These are phyloP conservation scores for Salvelinus alpinus DNA, from an alignment of 2,113 vertebrate genomes.

Conservation along the genomic window DNA sequence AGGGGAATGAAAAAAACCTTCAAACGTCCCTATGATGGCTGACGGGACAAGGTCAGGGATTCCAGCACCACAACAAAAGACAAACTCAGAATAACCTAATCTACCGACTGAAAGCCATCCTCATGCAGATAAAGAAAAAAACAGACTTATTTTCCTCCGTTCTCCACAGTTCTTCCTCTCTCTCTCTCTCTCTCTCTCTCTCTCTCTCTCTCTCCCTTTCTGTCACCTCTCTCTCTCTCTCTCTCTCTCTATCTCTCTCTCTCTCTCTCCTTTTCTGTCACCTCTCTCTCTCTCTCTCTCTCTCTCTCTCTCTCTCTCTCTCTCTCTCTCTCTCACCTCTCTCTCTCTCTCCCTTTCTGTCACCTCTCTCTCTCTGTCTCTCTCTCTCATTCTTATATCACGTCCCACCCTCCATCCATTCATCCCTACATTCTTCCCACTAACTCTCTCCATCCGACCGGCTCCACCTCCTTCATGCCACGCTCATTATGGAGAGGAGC, in stretches of 20 bases:
- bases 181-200: conserved; percentile 1
- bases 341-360: background rate
- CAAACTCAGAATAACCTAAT: conserved; percentile 39
- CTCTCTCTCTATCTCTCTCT: too few relatives aligned
- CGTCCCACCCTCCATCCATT: conserved; percentile 4
- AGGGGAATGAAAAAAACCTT: conserved; percentile 23
- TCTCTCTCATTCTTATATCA: background rate
- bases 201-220: too few relatives aligned
- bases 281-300: too few relatives aligned
- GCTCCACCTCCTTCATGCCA: too few relatives aligned
- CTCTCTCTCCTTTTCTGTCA: too few relatives aligned
- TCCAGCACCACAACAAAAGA: conserved; percentile 35
- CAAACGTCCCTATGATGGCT: conserved; percentile 18
- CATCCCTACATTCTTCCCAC: background rate
- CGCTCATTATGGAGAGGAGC: background rate
- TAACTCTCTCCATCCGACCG: background rate
- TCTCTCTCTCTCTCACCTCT: background rate
- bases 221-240: too few relatives aligned
- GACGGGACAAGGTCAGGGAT: conserved; percentile 32
- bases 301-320: too few relatives aligned
- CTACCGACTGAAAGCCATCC: conserved; percentile 7
- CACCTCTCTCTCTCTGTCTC: too few relatives aligned
- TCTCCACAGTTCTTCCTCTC: background rate
- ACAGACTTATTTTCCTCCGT: background rate
- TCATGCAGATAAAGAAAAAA: background rate